Percentiles rank a stretch among this genome's conserved stretches.
phyloP scores from a whole-genome alignment of 1,140 invertebrate species.

The Archivesica marissinica region DNA sequence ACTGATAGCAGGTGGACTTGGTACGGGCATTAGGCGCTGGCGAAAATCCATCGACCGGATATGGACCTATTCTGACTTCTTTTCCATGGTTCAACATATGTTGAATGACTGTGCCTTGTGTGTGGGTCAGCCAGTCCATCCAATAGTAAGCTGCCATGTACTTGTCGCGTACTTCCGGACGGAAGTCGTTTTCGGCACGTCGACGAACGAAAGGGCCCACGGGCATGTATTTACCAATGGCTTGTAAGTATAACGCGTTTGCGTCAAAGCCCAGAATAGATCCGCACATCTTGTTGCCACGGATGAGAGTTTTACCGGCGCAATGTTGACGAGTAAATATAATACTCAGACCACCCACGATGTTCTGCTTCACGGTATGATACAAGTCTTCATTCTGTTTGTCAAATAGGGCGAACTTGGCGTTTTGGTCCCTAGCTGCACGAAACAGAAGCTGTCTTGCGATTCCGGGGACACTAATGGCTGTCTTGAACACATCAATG shows the following conservation, averaged over 20 bases:
- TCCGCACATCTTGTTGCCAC: not conserved
- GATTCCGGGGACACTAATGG: conserved; percentile 58
- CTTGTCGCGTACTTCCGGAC: not conserved
- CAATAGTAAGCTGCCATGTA: not conserved
- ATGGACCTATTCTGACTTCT: not conserved
- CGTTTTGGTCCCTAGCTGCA: not conserved
- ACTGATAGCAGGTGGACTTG: not conserved
- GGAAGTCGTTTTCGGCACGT: not conserved
- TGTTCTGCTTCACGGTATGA: conserved; percentile 24
- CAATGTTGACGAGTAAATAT: conserved; percentile 37
- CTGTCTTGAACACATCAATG: conserved; percentile 55
- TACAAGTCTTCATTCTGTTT: conserved; percentile 25
- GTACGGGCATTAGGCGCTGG: not conserved
- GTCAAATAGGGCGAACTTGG: conserved; percentile 20
- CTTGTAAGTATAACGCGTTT: conserved; percentile 18
- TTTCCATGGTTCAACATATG: not conserved
- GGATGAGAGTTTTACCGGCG: conserved; percentile 28
- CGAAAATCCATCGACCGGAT: conserved; percentile 33
- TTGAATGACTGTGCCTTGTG: not conserved
- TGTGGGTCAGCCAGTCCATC: not conserved
- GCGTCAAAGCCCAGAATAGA: conserved; percentile 4
- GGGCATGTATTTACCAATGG: conserved; percentile 32
- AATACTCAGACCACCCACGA: conserved; percentile 22
- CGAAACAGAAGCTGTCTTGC: conserved; percentile 34
- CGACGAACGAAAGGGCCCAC: conserved; percentile 33